Evolutionary conservation across 2,888 invertebrate genomes (phyloP), one percentile per base, ranked within the genome.

Genomic region (Kryphioiulus occultus): DNA sequence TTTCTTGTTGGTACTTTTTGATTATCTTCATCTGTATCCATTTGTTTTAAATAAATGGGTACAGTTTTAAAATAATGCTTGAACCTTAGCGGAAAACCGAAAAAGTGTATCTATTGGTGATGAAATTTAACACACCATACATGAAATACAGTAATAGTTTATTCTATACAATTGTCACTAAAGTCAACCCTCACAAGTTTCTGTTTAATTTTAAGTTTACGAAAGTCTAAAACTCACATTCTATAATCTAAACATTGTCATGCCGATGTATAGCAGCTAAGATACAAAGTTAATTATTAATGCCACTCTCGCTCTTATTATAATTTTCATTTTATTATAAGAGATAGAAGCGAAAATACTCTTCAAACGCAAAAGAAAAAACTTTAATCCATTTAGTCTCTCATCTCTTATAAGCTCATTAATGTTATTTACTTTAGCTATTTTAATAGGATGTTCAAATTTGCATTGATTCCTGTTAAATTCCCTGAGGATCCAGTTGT

Each of bases 321-420:
- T 44, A 68, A 68, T 68, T 68, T 68, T 26, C 68, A 68, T 68
- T 68, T 68, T 68, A 68, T 68, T 68, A 68, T 26, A 68, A 68
- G 68, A 7, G 10, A 59, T n/a, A 68, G 68, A 68, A 68, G 26
- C 68, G 26, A 68, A 59, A 68, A 68, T 68, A n/a, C 68, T 26
- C 68, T 68, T 68, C 9, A 68, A 0, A n/a, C 26, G 26, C 26
- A 68, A 26, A 26, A 0, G 26, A 26, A 68, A 68, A 68, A 68
- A 68, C 26, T 53, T 12, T 68, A 68, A 68, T 68, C 68, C 68
- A 68, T 68, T 68, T 68, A 68, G 68, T 26, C 68, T 68, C 68
- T 68, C 68, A 68, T 68, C 22, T 68, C n/a, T 68, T 68, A 68
- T 68, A 68, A 68, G 68, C 68, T 68, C 68, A 68, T 68, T 68